These are phyloP conservation scores for Monodelphis domestica DNA, from an alignment of 2,797 vertebrate species.

Conservation along the genomic window DNA sequence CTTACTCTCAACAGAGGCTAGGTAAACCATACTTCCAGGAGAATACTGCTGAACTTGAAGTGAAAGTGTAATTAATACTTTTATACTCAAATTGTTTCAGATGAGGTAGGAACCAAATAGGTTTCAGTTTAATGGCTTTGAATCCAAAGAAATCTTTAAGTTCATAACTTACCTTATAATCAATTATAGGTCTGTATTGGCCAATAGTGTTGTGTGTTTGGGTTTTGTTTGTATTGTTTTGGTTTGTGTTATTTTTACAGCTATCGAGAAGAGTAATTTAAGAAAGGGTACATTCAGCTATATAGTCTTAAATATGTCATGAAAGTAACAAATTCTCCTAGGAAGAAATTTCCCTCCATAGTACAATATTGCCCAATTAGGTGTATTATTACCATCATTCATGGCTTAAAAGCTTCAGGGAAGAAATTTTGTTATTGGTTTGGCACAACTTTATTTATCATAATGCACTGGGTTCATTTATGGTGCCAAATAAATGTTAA, in stretches of 20 bases:
- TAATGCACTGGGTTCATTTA: neutral
- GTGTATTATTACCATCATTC: neutral
- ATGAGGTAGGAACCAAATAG: accelerated
- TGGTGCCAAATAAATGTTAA: neutral
- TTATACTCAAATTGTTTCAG: accelerated
- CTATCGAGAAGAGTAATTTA: neutral
- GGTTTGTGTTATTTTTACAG: neutral
- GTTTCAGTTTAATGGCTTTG: neutral
- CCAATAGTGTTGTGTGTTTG: neutral
- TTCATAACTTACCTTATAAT: neutral
- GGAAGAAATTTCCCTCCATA: neutral
- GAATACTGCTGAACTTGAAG: neutral
- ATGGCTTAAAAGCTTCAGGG: neutral
- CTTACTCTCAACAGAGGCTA: accelerated
- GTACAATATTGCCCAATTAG: neutral
- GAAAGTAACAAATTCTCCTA: neutral
- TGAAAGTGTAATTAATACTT: neutral
- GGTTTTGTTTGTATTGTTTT: neutral
- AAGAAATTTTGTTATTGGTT: neutral
- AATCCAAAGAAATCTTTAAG: neutral
- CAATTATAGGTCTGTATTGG: neutral
- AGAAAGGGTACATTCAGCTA: neutral
- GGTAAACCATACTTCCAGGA: accelerated
- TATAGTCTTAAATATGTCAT: neutral
- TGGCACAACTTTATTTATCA: neutral